Evolutionary conservation across 2,113 vertebrate genomes (phyloP).

Genomic region (Myanophis thanlyinensis): DNA sequence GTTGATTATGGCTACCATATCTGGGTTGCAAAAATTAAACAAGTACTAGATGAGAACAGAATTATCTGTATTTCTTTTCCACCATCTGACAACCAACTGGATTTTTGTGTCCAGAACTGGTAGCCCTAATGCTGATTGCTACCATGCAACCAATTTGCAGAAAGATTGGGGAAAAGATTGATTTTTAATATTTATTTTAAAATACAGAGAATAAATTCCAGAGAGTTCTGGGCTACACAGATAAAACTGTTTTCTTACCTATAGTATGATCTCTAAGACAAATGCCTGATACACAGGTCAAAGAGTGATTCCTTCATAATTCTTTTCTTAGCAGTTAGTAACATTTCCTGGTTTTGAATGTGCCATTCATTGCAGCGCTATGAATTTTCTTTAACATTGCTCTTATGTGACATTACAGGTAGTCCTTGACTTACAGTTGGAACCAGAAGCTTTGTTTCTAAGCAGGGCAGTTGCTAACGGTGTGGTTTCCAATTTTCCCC

Average conservation of each 20-base stretch:
- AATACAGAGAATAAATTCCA: background rate
- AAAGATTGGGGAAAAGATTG: background rate
- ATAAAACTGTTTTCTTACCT: background rate
- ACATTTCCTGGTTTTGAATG: background rate
- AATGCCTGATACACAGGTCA: background rate
- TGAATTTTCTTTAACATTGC: background rate
- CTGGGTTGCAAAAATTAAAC: background rate
- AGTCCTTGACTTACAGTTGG: too few species aligned
- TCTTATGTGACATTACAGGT: background rate
- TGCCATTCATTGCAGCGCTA: background rate
- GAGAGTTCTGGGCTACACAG: background rate
- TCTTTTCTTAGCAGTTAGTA: background rate
- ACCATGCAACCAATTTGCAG: background rate
- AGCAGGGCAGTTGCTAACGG: background rate
- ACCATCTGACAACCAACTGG: too few species aligned
- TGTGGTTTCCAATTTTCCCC: background rate
- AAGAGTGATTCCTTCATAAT: background rate
- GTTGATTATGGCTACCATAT: background rate
- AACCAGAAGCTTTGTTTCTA: background rate
- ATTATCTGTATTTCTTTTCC: too few species aligned
- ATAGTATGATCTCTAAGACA: background rate
- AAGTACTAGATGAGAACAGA: too few species aligned
- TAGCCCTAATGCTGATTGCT: background rate
- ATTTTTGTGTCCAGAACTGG: too few species aligned
- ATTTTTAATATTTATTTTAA: background rate